Base-by-base conservation (phyloP, 2,797 vertebrate species). In the Catamblyrhynchus diadema region DNA sequence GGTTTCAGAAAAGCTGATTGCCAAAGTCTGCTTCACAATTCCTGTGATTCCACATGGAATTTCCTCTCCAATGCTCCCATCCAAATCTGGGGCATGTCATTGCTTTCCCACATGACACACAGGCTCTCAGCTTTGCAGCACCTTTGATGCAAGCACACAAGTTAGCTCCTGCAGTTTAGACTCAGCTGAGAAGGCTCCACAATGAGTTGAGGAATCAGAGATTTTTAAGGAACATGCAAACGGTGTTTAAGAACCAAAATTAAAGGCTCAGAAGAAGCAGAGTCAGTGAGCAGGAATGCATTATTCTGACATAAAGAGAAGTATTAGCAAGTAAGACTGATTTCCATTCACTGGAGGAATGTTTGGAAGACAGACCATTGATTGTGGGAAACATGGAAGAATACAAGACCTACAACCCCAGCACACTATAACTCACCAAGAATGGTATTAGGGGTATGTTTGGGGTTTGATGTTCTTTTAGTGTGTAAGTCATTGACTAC, bases 1-100 rank as follows among this genome's bases (percentile, higher is more conserved):
- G 65, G 44, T 44, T 27, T 85, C 85, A 87, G 82, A 85, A 88
- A 91, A 78, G 77, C 83, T 86, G 81, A 72, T 80, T 71, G 83
- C 12, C 18, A 27, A 86, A 77, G 37, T 35, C 60, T 66, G 53
- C 54, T 72, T 81, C 51, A 62, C 42, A 60, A 42, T 24, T 54
- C 61, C 60, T 22, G 32, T 65, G 56, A 30, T 84, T 90, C 80
- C 78, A 71, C 41, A 33, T 10, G 53, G 37, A 64, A 60, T 85
- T 95, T 73, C 54, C 35, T 67, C 39, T 78, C 45, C 22, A 44
- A 14, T 2, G 8, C 45, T 41, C 35, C 39, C 45, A 57, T 74
- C 30, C 53, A 65, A 48, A 74, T 53, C 0, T 70, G 60, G 71
- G 64, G 30, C 39, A 61, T 1, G 3, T 64, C 71, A 50, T 7